Evolutionary conservation across 2,113 vertebrate species (phyloP).

Genomic region (Cyprinodon tularosa): DNA sequence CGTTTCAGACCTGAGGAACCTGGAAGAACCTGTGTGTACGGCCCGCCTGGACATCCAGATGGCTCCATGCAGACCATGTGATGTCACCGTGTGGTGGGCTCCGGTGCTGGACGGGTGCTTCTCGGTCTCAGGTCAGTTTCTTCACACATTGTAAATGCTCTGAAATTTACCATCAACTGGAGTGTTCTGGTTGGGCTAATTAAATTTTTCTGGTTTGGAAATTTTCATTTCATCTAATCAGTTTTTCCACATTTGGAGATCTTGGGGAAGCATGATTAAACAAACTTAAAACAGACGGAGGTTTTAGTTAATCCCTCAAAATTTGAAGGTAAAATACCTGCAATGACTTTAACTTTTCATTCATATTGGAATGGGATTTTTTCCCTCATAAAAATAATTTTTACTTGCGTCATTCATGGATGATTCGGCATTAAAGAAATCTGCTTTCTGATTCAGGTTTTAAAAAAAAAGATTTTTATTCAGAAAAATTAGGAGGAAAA

Average conservation of each 20-base stretch:
- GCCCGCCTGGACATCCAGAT: constrained; percentile 68
- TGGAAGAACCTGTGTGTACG: constrained; percentile 42
- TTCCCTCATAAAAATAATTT: not conserved
- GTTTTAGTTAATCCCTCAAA: not conserved
- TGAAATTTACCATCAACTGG: not conserved
- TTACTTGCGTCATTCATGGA: no score
- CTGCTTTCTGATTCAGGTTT: not conserved
- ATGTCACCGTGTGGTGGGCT: constrained; percentile 84
- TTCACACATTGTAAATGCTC: not conserved
- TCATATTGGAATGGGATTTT: not conserved
- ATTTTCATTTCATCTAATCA: not conserved
- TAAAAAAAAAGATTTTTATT: not conserved
- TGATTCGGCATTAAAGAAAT: no score
- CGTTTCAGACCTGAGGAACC: constrained; percentile 80
- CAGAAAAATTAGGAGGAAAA: not conserved
- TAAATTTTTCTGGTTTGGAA: no score
- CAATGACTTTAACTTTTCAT: not conserved
- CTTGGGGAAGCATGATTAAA: no score
- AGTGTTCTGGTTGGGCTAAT: not conserved
- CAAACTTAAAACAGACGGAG: no score
- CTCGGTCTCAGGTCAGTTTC: constrained; percentile 83
- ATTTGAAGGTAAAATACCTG: no score
- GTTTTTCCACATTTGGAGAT: no score
- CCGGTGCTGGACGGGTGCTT: constrained; percentile 79
- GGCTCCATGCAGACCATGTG: constrained; percentile 19